Percentiles rank a stretch among this genome's conserved stretches.
Conservation (phyloP, 2,113 vertebrate species). For the Trichomycterus rosablanca region DNA sequence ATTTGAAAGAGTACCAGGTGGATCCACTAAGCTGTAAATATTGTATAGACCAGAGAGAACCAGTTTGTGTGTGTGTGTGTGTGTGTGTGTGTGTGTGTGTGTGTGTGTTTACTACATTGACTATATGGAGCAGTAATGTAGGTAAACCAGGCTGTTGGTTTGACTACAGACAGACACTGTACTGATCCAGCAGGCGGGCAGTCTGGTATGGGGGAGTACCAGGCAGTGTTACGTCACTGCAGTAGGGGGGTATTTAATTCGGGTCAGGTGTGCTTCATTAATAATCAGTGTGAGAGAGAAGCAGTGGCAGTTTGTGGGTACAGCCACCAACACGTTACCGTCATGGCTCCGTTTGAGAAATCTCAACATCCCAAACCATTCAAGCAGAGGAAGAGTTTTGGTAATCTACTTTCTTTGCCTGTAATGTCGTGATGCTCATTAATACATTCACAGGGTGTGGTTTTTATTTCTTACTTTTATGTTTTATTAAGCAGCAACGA, state of each 20-base stretch:
- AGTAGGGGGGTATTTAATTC: slow-evolving; percentile 52
- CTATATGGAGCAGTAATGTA: too few species aligned
- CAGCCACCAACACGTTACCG: background rate
- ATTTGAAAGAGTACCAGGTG: too few species aligned
- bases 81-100: too few species aligned
- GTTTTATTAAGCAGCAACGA: slow-evolving; percentile 62
- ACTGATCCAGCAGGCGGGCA: too few species aligned
- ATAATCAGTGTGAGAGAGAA: slow-evolving; percentile 9
- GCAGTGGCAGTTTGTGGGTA: background rate
- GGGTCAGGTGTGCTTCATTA: background rate
- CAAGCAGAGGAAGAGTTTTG: slow-evolving; percentile 79
- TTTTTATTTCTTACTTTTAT: background rate
- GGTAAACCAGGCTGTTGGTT: too few species aligned
- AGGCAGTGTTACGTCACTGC: slow-evolving; percentile 39
- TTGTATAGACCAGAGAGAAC: too few species aligned
- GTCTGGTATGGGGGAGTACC: too few species aligned
- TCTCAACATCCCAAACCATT: slow-evolving; percentile 64
- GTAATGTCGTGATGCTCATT: background rate
- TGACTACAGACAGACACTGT: too few species aligned
- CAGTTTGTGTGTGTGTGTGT: too few species aligned
- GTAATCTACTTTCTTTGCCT: slow-evolving; percentile 50
- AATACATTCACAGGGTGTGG: background rate
- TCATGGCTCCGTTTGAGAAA: slow-evolving; percentile 67
- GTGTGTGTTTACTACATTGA: too few species aligned
- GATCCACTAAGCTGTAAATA: too few species aligned